Conservation (phyloP, 2,113 vertebrate genomes). For the Bufo bufo region DNA sequence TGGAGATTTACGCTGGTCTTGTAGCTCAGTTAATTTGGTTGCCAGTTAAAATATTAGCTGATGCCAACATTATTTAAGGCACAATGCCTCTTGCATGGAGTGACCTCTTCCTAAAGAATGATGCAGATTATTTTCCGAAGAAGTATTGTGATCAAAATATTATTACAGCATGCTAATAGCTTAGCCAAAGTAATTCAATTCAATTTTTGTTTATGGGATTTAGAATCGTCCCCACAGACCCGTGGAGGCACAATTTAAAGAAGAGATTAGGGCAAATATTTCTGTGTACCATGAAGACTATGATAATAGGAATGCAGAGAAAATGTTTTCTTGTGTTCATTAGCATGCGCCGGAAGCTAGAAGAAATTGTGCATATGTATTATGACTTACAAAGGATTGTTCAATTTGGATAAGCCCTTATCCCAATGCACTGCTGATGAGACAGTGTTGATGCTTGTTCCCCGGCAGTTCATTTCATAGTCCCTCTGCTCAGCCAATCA, state of each 20-base stretch:
- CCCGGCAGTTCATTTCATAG: no score
- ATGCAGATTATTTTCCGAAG: background rate
- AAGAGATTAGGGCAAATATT: background rate
- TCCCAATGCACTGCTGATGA: no score
- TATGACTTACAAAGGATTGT: background rate
- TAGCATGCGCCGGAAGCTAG: background rate
- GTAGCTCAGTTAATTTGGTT: conserved; percentile 19
- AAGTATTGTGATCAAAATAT: background rate
- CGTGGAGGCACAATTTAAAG: background rate
- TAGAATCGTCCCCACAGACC: background rate
- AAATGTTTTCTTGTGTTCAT: background rate
- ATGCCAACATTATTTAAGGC: conserved; percentile 8
- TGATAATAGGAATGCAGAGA: background rate
- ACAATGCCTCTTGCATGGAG: background rate
- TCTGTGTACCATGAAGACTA: background rate
- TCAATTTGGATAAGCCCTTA: no score
- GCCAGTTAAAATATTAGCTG: conserved; percentile 12
- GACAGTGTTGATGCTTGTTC: no score
- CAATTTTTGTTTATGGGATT: background rate
- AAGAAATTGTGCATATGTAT: background rate
- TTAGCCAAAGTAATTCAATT: background rate
- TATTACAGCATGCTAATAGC: background rate
- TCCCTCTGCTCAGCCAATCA: no score
- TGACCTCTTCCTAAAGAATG: background rate
- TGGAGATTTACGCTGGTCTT: conserved; percentile 6